These are phyloP conservation scores for Brachyrhaphis roseni DNA, from an alignment of 2,797 vertebrate genomes.

Conservation along the genomic window DNA sequence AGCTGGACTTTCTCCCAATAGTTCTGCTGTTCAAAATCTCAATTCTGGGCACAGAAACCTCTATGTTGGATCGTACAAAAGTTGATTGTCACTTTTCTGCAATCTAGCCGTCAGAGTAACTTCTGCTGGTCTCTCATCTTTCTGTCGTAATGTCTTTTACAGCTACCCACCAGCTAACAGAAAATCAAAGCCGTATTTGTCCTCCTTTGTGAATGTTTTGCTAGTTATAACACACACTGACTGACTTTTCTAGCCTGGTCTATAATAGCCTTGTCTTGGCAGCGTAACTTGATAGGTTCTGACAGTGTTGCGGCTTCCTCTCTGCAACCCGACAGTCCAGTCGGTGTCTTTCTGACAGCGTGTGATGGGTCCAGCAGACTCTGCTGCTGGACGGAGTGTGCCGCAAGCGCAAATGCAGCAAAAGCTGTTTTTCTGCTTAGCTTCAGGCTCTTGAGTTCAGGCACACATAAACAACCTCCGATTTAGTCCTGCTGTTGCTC, in stretches of 20 bases:
- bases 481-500: constrained; percentile 7
- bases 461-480: constrained; percentile 21
- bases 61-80: constrained; percentile 18
- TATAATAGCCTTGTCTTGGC: constrained; percentile 60
- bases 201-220: constrained; percentile 40
- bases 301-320: constrained; percentile 60
- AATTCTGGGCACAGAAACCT: constrained; percentile 12
- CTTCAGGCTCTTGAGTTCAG: constrained; percentile 24
- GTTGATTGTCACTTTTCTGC: constrained; percentile 27
- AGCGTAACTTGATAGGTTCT: constrained; percentile 56
- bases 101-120: constrained; percentile 29
- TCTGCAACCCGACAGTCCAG: constrained; percentile 57
- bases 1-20: not conserved
- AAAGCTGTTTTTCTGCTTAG: constrained; percentile 50
- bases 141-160: constrained; percentile 42
- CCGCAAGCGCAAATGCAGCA: constrained; percentile 30
- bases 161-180: constrained; percentile 39
- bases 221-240: constrained; percentile 46
- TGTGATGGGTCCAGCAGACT: constrained; percentile 67
- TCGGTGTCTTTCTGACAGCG: constrained; percentile 56
- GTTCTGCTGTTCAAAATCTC: not conserved
- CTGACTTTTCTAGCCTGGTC: constrained; percentile 35
- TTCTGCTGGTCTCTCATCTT: constrained; percentile 48
- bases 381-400: constrained; percentile 42
- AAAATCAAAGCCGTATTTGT: constrained; percentile 33